phyloP scores from a whole-genome alignment of 92 coral and sea anemone genomes.

The Palythoa caribaeorum region DNA sequence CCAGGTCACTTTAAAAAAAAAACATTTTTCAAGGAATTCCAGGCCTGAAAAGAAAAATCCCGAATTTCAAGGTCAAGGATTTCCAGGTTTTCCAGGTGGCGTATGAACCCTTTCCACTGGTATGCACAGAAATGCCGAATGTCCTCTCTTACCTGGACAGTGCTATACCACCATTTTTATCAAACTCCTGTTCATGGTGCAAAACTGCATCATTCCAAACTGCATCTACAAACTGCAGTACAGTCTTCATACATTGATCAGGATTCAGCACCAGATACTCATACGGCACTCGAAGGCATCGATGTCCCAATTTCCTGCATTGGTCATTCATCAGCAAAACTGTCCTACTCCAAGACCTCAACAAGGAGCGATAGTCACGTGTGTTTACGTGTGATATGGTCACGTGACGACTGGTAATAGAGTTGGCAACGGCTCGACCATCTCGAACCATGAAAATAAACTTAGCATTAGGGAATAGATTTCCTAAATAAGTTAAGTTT shows the following conservation, averaged over 20 bases:
- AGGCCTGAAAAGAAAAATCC: no score
- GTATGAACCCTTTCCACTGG: background rate
- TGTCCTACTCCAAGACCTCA: constrained; percentile 79
- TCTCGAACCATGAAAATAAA: constrained; percentile 94
- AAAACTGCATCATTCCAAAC: constrained; percentile 88
- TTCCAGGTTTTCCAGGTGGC: background rate
- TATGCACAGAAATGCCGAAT: background rate
- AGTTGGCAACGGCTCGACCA: constrained; percentile 92
- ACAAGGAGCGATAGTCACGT: constrained; percentile 63
- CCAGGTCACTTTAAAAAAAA: no score
- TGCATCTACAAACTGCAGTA: constrained; percentile 73
- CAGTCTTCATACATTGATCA: constrained; percentile 63
- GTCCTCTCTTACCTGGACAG: background rate
- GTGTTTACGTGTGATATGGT: constrained; percentile 75
- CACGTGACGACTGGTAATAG: constrained; percentile 77
- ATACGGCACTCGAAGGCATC: constrained; percentile 83
- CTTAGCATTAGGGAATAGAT: constrained; percentile 86
- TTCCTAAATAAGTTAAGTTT: constrained; percentile 84
- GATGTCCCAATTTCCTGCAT: constrained; percentile 69
- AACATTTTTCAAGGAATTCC: no score
- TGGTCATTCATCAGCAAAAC: constrained; percentile 72
- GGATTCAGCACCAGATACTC: constrained; percentile 90
- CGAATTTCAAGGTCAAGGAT: background rate
- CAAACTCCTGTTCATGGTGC: constrained; percentile 78
- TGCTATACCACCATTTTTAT: constrained; percentile 80